These are phyloP conservation scores for Cancer borealis DNA, from an alignment of 2,888 invertebrate species.

Conservation along the genomic window DNA sequence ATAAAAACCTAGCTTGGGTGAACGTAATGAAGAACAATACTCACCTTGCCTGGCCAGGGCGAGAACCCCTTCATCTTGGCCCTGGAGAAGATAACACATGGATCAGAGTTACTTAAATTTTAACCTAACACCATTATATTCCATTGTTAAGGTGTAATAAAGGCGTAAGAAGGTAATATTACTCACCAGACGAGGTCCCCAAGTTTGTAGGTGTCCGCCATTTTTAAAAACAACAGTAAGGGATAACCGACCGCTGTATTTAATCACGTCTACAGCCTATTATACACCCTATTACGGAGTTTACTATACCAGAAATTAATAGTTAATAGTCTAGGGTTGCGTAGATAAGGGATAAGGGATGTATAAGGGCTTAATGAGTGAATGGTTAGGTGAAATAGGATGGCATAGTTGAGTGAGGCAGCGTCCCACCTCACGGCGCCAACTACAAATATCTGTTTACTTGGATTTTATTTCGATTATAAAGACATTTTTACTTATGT, in stretches of 20 bases:
- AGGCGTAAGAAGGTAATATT: slow-evolving; percentile 73
- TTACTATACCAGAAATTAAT: neutral
- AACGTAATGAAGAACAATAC: slow-evolving; percentile 80
- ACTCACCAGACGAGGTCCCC: slow-evolving; percentile 87
- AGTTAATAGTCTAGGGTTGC: neutral
- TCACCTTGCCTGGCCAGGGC: slow-evolving; percentile 98
- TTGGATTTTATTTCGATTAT: neutral
- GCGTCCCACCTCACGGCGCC: neutral
- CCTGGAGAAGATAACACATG: slow-evolving; percentile 83
- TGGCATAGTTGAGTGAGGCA: neutral
- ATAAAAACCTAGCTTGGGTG: too few relatives aligned
- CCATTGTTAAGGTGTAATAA: neutral
- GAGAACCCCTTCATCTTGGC: slow-evolving; percentile 99
- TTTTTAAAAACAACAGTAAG: slow-evolving; percentile 78
- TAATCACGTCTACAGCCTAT: neutral
- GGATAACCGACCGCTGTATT: neutral
- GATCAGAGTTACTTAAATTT: neutral
- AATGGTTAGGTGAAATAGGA: neutral
- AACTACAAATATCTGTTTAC: neutral
- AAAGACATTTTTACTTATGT: slow-evolving; percentile 27
- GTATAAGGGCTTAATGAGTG: neutral
- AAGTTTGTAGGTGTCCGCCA: slow-evolving; percentile 84
- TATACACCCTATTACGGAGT: neutral
- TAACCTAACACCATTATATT: too few relatives aligned
- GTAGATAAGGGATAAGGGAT: neutral